Percentiles rank a stretch among this genome's conserved stretches.
phyloP scores from a whole-genome alignment of 2,797 vertebrate genomes.

The Betta splendens region DNA sequence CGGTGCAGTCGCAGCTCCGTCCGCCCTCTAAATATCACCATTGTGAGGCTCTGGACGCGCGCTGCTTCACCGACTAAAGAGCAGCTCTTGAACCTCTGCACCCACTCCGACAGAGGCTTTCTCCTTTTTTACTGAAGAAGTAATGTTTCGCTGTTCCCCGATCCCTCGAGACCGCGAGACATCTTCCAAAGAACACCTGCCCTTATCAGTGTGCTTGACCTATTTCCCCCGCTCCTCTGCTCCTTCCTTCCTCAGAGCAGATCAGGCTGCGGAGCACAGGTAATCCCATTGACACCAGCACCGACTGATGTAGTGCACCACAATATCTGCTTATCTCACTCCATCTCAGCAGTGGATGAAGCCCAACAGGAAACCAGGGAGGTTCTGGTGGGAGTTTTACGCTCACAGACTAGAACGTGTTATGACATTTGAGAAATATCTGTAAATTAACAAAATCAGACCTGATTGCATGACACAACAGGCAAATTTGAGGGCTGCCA shows the following conservation, averaged over 20 bases:
- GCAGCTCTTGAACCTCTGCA: conserved; percentile 20
- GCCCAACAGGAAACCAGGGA: conserved; percentile 26
- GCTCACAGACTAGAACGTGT: too few species aligned
- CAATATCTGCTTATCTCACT: conserved; percentile 70
- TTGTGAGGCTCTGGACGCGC: not conserved
- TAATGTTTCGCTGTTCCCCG: conserved; percentile 52
- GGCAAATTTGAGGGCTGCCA: conserved; percentile 8
- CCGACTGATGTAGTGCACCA: conserved; percentile 68
- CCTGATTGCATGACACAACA: not conserved
- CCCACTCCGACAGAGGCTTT: conserved; percentile 26
- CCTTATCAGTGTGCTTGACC: conserved; percentile 78
- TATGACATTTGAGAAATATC: too few species aligned
- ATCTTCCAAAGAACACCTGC: conserved; percentile 76
- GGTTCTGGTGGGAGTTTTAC: conserved; percentile 42
- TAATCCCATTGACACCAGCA: conserved; percentile 72
- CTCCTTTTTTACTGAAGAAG: conserved; percentile 37
- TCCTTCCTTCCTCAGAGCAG: conserved; percentile 43
- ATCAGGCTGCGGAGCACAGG: conserved; percentile 59
- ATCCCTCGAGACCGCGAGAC: conserved; percentile 65
- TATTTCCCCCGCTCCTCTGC: conserved; percentile 69
- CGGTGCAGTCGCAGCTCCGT: conserved; percentile 5
- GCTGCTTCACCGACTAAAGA: conserved; percentile 7
- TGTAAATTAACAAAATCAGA: not conserved
- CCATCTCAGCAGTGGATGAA: conserved; percentile 47
- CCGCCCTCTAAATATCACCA: conserved; percentile 11